These are phyloP conservation scores for Mizuhopecten yessoensis DNA, from an alignment of 1,140 invertebrate genomes.

Conservation along the genomic window DNA sequence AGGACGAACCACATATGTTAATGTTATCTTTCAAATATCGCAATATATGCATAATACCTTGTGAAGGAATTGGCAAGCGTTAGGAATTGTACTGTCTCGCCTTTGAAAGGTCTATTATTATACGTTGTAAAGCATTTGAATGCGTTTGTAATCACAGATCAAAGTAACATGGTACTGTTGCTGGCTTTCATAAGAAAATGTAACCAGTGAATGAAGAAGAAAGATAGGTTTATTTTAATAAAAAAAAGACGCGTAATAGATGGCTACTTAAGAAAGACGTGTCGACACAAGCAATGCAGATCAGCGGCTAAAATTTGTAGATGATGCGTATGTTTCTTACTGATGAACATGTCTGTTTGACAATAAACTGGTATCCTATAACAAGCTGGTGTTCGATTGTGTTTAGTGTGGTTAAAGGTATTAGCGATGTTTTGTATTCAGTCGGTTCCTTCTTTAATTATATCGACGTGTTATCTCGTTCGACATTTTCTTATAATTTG, in stretches of 20 bases:
- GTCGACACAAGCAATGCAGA: too few relatives aligned
- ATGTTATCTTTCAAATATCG: neutral
- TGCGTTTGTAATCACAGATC: too few relatives aligned
- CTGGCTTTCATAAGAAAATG: neutral
- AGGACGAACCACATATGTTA: too few relatives aligned
- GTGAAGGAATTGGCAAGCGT: neutral
- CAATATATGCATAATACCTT: neutral
- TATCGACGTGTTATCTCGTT: too few relatives aligned
- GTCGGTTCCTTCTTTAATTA: too few relatives aligned
- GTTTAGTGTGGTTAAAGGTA: too few relatives aligned
- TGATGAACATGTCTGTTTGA: neutral
- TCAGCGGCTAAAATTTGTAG: neutral
- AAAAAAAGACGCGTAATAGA: too few relatives aligned
- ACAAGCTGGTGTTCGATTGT: neutral
- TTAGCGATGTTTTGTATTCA: too few relatives aligned
- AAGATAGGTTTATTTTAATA: neutral
- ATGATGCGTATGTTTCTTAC: neutral
- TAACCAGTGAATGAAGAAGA: neutral
- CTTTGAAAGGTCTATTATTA: neutral
- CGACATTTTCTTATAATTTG: too few relatives aligned
- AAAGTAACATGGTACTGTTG: neutral
- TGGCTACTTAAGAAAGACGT: too few relatives aligned
- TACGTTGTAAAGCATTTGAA: neutral
- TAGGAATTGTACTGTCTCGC: conserved; percentile 24
- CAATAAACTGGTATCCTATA: neutral